Evolutionary conservation across 2,797 vertebrate genomes (phyloP).

Genomic region (Arrhamphus sclerolepis): DNA sequence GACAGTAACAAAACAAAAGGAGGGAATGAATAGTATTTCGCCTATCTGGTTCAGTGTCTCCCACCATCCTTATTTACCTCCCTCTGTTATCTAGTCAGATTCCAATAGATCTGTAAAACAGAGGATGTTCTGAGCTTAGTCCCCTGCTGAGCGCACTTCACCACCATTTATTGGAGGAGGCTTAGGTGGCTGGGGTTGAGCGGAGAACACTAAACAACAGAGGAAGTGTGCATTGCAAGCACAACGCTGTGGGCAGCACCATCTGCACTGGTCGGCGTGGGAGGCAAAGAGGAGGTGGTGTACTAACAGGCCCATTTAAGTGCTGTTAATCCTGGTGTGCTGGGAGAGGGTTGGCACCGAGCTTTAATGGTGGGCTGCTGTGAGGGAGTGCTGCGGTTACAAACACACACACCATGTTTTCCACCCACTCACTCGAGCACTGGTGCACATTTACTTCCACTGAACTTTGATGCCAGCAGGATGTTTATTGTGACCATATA

Average conservation of each 20-base stretch:
- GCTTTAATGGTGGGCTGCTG: constrained; percentile 74
- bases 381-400: constrained; percentile 62
- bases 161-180: constrained; percentile 68
- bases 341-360: constrained; percentile 67
- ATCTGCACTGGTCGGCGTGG: constrained; percentile 61
- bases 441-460: constrained; percentile 29
- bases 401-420: constrained; percentile 46
- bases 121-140: constrained; percentile 72
- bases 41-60: constrained; percentile 50
- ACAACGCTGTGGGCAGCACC: constrained; percentile 64
- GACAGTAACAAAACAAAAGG: constrained; percentile 17
- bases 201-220: constrained; percentile 61
- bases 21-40: constrained; percentile 38
- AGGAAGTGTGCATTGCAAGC: constrained; percentile 51
- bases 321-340: constrained; percentile 78
- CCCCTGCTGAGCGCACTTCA: constrained; percentile 66
- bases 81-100: constrained; percentile 55
- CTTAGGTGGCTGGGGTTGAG: constrained; percentile 54
- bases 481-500: constrained; percentile 37
- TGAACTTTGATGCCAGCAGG: constrained; percentile 35
- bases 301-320: constrained; percentile 76
- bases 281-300: constrained; percentile 64
- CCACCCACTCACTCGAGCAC: constrained; percentile 46
- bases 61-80: constrained; percentile 19
- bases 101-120: constrained; percentile 66